phyloP scores from a whole-genome alignment of 2,113 vertebrate genomes.

The Columbina picui region DNA sequence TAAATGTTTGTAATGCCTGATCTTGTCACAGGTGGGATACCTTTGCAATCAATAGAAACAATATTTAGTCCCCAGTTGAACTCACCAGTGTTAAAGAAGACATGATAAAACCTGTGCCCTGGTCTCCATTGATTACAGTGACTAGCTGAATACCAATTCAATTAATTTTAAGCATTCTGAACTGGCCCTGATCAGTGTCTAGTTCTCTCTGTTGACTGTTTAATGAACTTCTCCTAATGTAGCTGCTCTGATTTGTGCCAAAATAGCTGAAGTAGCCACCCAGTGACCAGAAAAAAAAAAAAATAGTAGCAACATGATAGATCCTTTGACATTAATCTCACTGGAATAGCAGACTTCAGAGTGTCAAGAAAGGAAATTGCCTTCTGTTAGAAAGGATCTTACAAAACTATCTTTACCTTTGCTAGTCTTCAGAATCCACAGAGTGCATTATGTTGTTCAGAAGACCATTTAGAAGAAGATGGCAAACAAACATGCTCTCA shows the following conservation, averaged over 20 bases:
- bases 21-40: not conserved
- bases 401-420: not conserved
- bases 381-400: not conserved
- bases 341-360: not conserved
- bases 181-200: rapidly evolving
- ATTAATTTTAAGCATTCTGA: slow-evolving; percentile 37
- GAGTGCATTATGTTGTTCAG: not conserved
- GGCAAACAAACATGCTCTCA: not conserved
- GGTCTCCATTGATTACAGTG: slow-evolving; percentile 6
- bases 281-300: not conserved
- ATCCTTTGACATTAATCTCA: not conserved
- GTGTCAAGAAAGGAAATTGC: not conserved
- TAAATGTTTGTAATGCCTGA: not conserved
- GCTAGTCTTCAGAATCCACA: not conserved
- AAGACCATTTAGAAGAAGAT: not conserved
- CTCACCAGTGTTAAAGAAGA: not conserved
- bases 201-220: not conserved
- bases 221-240: not conserved
- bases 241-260: not conserved
- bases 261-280: not conserved
- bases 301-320: not conserved
- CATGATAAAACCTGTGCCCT: not conserved
- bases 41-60: not conserved
- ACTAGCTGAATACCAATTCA: slow-evolving; percentile 22
- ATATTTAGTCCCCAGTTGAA: slow-evolving; percentile 3